Evolutionary conservation across 2,888 invertebrate species (phyloP).

Genomic region (Halocaridina rubra): DNA sequence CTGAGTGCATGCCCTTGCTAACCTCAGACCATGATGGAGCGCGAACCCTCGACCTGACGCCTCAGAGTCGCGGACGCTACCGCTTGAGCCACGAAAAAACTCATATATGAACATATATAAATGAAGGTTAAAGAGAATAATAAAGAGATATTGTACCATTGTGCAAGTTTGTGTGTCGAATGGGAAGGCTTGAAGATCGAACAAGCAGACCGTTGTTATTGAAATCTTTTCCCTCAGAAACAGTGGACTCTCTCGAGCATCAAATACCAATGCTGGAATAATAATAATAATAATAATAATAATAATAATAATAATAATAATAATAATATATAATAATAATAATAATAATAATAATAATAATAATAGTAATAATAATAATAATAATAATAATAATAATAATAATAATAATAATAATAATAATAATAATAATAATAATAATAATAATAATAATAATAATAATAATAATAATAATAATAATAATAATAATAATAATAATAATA

Average conservation of each 20-base stretch:
- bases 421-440: not conserved
- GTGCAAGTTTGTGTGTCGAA: not conserved
- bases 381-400: not conserved
- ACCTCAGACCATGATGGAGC: too few species aligned
- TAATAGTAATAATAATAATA: not conserved
- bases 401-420: not conserved
- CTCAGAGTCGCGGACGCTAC: too few species aligned
- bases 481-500: not conserved
- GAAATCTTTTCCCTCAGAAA: not conserved
- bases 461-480: not conserved
- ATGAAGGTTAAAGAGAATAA: too few species aligned
- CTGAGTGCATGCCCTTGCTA: too few species aligned
- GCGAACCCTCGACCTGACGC: too few species aligned
- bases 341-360: not conserved
- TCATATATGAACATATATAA: too few species aligned
- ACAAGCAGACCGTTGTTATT: not conserved
- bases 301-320: not conserved
- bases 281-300: not conserved
- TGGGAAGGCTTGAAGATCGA: not conserved
- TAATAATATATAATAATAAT: not conserved
- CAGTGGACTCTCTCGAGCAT: not conserved
- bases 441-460: not conserved
- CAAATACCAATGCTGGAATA: not conserved
- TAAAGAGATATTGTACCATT: too few species aligned
- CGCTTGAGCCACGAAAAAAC: too few species aligned